phyloP scores from a whole-genome alignment of 2,888 invertebrate species.

The Sussaba pulchella region DNA sequence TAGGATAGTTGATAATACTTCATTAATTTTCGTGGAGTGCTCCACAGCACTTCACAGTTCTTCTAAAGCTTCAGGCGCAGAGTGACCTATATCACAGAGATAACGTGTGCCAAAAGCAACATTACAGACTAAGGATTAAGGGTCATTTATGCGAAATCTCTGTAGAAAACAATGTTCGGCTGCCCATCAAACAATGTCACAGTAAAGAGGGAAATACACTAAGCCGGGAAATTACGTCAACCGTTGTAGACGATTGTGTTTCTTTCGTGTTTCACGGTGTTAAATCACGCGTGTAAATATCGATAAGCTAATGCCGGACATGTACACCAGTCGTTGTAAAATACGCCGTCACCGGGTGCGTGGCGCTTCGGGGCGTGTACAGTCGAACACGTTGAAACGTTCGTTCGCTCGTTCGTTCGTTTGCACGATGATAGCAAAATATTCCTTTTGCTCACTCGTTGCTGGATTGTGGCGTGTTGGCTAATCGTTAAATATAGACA shows the following conservation, averaged over 20 bases:
- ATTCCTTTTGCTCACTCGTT: conserved; percentile 20
- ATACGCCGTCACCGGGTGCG: conserved; percentile 37
- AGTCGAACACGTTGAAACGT: conserved; percentile 53
- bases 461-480: conserved; percentile 61
- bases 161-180: too few species aligned
- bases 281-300: conserved; percentile 44
- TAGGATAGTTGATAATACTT: too few species aligned
- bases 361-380: conserved; percentile 49
- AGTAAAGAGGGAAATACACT: too few species aligned
- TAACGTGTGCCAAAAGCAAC: too few species aligned
- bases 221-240: too few species aligned
- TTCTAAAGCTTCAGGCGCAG: too few species aligned
- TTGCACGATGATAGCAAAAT: conserved; percentile 41
- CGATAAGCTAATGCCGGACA: conserved; percentile 51
- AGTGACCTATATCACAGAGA: too few species aligned
- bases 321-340: conserved; percentile 45
- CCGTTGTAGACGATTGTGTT: conserved; percentile 15
- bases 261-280: conserved; percentile 50
- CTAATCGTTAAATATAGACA: conserved; percentile 77
- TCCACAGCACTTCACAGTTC: too few species aligned
- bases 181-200: too few species aligned
- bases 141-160: too few species aligned
- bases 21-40: too few species aligned
- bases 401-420: conserved; percentile 21
- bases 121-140: too few species aligned